Conservation (phyloP, 2,113 vertebrate species). For the Onychostoma macrolepis region DNA sequence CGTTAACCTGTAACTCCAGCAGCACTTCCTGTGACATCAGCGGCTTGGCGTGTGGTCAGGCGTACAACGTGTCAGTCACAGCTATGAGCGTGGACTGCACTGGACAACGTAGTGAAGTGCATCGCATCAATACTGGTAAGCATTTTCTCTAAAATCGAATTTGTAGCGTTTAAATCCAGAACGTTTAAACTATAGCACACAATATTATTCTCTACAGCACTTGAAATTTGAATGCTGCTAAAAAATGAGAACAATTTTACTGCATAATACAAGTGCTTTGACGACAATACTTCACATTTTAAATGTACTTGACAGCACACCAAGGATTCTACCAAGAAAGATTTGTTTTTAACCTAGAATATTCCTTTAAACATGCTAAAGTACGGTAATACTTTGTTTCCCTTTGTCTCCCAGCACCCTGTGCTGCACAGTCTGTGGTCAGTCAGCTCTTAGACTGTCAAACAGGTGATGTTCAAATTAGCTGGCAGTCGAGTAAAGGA, state of each 20-base stretch:
- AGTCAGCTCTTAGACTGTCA: conserved; percentile 44
- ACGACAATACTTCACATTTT: background rate
- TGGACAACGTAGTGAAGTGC: conserved; percentile 44
- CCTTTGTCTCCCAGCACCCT: conserved; percentile 50
- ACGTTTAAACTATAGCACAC: background rate
- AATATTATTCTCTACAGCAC: background rate
- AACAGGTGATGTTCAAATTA: conserved; percentile 35
- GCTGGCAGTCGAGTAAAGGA: conserved; percentile 49
- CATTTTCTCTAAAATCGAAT: background rate
- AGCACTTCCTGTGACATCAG: conserved; percentile 55
- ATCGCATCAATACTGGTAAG: conserved; percentile 44
- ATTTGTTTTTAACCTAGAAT: background rate
- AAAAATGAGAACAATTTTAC: no score
- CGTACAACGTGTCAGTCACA: conserved; percentile 55
- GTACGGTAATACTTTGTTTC: background rate
- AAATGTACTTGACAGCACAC: background rate
- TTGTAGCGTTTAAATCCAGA: background rate
- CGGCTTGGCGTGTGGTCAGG: conserved; percentile 55
- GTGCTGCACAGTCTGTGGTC: conserved; percentile 44
- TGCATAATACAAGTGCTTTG: background rate
- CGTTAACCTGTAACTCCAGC: conserved; percentile 49
- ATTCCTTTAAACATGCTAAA: background rate
- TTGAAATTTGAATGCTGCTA: background rate
- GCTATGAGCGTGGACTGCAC: conserved; percentile 44
- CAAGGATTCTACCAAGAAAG: background rate